phyloP scores from a whole-genome alignment of 2,113 vertebrate genomes.

The Oxygymnocypris stewartii region DNA sequence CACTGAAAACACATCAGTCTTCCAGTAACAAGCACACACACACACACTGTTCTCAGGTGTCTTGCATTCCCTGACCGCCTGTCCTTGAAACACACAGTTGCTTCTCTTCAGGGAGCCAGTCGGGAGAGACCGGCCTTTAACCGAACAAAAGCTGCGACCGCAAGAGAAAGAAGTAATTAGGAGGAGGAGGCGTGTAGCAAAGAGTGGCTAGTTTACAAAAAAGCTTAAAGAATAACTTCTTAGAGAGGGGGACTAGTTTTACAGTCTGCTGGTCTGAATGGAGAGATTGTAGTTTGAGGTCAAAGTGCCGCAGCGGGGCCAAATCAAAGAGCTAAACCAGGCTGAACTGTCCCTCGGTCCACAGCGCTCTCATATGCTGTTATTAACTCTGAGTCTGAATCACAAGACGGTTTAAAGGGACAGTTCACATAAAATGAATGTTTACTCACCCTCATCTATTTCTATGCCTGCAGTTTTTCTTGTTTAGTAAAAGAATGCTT shows the following conservation, averaged over 20 bases:
- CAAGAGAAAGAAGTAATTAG: constrained; percentile 66
- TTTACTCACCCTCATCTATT: background rate
- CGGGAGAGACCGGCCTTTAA: constrained; percentile 49
- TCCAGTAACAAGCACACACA: constrained; percentile 21
- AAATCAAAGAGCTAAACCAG: constrained; percentile 66
- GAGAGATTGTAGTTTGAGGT: constrained; percentile 58
- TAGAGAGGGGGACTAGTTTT: constrained; percentile 62
- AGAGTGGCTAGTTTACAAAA: constrained; percentile 1
- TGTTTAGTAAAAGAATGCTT: background rate
- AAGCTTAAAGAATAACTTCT: constrained; percentile 67
- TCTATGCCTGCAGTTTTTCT: background rate
- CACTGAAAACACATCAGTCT: constrained; percentile 49
- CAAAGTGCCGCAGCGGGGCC: constrained; percentile 59
- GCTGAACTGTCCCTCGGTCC: constrained; percentile 39
- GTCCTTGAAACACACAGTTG: background rate
- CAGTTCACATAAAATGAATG: background rate
- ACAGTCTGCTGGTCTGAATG: constrained; percentile 64
- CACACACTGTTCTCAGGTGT: constrained; percentile 19
- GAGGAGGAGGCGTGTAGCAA: constrained; percentile 52
- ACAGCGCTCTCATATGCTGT: background rate
- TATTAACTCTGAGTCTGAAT: background rate
- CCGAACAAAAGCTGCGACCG: constrained; percentile 63
- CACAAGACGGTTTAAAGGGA: background rate
- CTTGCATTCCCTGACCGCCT: background rate
- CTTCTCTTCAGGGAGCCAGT: constrained; percentile 33